Conservation (phyloP, 2,888 invertebrate species). For the Drosophila borealis region DNA sequence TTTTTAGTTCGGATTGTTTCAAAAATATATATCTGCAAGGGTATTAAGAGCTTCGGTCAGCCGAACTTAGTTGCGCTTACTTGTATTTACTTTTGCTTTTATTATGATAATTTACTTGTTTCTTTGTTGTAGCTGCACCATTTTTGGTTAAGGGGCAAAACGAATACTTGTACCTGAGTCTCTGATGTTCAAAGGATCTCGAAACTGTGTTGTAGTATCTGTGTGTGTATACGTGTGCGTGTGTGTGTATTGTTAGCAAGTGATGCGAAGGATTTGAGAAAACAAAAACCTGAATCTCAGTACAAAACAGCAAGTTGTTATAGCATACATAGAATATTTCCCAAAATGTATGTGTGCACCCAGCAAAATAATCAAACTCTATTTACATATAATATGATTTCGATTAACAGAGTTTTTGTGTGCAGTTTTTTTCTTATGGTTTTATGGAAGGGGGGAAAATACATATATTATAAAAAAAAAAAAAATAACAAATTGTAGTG, state of each 20-base stretch:
- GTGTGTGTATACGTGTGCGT: conserved; percentile 27
- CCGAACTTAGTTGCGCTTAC: neutral
- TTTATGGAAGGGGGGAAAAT: neutral
- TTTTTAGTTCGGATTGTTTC: too few relatives aligned
- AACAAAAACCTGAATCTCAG: conserved; percentile 69
- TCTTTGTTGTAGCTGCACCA: conserved; percentile 32
- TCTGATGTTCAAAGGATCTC: conserved; percentile 65
- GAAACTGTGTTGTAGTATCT: conserved; percentile 31
- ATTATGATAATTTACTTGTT: neutral
- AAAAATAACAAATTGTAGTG: conserved; percentile 51
- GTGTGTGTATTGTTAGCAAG: conserved; percentile 33
- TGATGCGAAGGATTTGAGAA: conserved; percentile 56
- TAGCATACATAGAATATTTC: conserved; percentile 20
- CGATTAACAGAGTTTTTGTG: neutral
- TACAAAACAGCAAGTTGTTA: conserved; percentile 65
- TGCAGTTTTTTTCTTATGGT: neutral
- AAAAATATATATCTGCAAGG: neutral
- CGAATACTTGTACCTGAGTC: conserved; percentile 73
- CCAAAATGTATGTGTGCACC: conserved; percentile 11
- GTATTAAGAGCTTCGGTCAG: neutral
- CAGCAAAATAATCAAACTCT: conserved; percentile 3
- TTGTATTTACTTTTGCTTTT: neutral
- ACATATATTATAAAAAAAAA: neutral
- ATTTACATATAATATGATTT: conserved; percentile 25
- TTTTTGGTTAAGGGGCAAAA: conserved; percentile 23